Evolutionary conservation across 2,888 invertebrate genomes (phyloP).

Genomic region (Panzeria rudis): DNA sequence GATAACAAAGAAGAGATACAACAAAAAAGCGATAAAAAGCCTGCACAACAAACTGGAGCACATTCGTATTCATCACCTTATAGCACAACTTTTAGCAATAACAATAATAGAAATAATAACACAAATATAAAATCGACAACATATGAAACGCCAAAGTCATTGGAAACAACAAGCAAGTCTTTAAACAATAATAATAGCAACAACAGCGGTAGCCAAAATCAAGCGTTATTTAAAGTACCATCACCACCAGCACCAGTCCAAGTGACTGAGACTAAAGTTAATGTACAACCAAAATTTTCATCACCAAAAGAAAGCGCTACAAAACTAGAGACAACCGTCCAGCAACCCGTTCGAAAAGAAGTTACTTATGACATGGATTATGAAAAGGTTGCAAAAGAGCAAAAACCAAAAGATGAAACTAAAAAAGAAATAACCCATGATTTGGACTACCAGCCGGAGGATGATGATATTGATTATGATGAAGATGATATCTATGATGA

Average conservation of each 20-base stretch:
- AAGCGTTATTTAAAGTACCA: slow-evolving; percentile 30
- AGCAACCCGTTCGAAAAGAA: slow-evolving; percentile 4
- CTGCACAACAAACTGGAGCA: slow-evolving; percentile 38
- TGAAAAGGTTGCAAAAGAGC: slow-evolving; percentile 9
- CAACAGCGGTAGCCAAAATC: slow-evolving; percentile 16
- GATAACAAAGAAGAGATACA: slow-evolving; percentile 45
- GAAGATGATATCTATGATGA: slow-evolving; percentile 77
- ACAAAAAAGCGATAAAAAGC: slow-evolving; percentile 79
- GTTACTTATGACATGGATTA: slow-evolving; percentile 57
- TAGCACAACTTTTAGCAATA: slow-evolving; percentile 37
- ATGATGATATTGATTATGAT: slow-evolving; percentile 80
- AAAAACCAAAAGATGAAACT: slow-evolving; percentile 13
- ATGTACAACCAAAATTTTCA: slow-evolving; percentile 14
- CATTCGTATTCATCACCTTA: slow-evolving; percentile 55
- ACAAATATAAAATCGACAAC: slow-evolving; percentile 3
- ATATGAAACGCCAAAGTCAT: slow-evolving; percentile 18
- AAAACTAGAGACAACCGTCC: neutral
- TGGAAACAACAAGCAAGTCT: neutral
- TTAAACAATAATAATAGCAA: slow-evolving; percentile 24
- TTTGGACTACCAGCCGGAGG: slow-evolving; percentile 74
- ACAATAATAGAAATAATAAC: slow-evolving; percentile 38
- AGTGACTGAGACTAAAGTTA: slow-evolving; percentile 47
- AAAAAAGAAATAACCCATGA: slow-evolving; percentile 70
- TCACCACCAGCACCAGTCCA: slow-evolving; percentile 67
- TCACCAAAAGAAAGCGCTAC: slow-evolving; percentile 4